Base-by-base conservation (phyloP, 1,140 invertebrate species). In the Globodera rostochiensis region DNA sequence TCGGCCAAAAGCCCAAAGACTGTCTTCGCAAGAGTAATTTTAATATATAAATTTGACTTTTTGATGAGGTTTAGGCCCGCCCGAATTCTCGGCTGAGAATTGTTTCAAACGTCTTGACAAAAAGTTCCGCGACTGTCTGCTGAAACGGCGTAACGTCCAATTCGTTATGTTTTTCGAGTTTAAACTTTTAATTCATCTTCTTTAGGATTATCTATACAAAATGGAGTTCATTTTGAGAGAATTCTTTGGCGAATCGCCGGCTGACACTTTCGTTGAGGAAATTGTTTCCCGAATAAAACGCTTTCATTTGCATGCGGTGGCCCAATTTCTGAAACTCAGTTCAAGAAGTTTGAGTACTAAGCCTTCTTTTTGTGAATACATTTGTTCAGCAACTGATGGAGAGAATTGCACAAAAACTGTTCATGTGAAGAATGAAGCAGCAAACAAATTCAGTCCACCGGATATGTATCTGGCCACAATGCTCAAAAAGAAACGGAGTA, bases 21-120 rank as follows among this genome's bases (percentile, higher is more conserved):
- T 60, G 57, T 15, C 57, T 36, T 36, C 36, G 36, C 36, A 36
- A 36, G 19, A 13, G 15, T 60, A 6, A n/a, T 4, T 15, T 25
- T 25, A 25, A 25, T 25, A 25, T 25, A 25, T 25, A 25, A 25
- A 25, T 25, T 25, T 25, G 11, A 49, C n/a, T 67, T 69, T 75
- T 84, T 86, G 49, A 87, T 84, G 81, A 50, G 83, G 88, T 80
- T 36, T 36, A 36, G 36, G 36, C 87, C 86, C 4, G 83, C 82
- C 0, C 85, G 81, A 6, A 15, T 60, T 15, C 5, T 90, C 86
- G 3, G 84, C 83, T 9, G 66, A 78, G 9, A 73, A 80, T 50
- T 86, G 87, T 76, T 89, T 89, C 74, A 77, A 87, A 13, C 79
- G 84, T 25, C 75, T 89, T n/a, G 86, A 89, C 21, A 66, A 47